These are phyloP conservation scores for Monomorium pharaonis DNA, from an alignment of 1,140 invertebrate species.

Conservation along the genomic window DNA sequence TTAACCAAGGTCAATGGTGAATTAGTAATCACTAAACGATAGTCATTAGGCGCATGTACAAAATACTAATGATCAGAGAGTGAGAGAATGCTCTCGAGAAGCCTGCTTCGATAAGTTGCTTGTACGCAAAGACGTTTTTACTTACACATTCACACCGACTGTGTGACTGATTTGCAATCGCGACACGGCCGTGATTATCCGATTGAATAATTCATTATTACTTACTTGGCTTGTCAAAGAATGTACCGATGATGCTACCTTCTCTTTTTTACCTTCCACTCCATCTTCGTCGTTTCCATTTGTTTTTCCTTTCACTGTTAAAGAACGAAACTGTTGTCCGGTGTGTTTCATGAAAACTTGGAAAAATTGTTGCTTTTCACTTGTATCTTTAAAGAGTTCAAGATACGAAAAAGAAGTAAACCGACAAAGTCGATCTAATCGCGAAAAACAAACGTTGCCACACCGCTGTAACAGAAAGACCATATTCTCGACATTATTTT, in stretches of 20 bases:
- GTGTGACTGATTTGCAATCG: constrained; percentile 79
- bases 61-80: constrained; percentile 63
- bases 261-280: constrained; percentile 34
- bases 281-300: background rate
- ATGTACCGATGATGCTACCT: constrained; percentile 65
- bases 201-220: constrained; percentile 84
- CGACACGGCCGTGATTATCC: constrained; percentile 81
- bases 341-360: constrained; percentile 26
- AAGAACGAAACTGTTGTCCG: background rate
- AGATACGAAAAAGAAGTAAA: background rate
- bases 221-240: constrained; percentile 83
- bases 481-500: constrained; percentile 58
- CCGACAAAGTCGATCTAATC: constrained; percentile 50
- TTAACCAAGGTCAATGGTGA: constrained; percentile 66
- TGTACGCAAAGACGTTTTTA: constrained; percentile 37
- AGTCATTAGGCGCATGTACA: constrained; percentile 62
- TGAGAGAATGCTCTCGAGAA: constrained; percentile 29
- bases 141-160: constrained; percentile 27
- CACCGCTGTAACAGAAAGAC: constrained; percentile 58
- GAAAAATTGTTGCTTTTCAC: constrained; percentile 57
- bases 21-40: constrained; percentile 64
- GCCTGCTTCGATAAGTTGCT: constrained; percentile 51
- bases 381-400: background rate
- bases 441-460: constrained; percentile 52
- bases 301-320: background rate